These are phyloP conservation scores for Acrobasis suavella DNA, from an alignment of 2,888 invertebrate species.

Conservation along the genomic window DNA sequence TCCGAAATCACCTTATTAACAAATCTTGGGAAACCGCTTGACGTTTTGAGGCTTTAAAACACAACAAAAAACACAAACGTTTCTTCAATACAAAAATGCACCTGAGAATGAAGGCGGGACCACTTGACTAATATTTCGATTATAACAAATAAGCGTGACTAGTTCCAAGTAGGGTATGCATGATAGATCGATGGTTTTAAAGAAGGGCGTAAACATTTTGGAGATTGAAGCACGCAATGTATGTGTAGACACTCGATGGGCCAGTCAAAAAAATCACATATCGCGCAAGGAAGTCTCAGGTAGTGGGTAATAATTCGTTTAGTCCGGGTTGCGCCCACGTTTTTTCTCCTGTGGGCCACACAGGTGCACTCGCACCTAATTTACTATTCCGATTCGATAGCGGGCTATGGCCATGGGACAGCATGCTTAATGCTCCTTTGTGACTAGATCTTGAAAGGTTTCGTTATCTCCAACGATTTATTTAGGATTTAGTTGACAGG, in stretches of 20 bases:
- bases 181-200: conserved; percentile 40
- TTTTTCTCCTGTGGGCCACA: conserved; percentile 75
- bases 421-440: conserved; percentile 64
- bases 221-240: conserved; percentile 42
- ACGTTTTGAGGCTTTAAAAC: conserved; percentile 71
- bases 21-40: conserved; percentile 72
- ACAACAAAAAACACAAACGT: conserved; percentile 73
- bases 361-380: conserved; percentile 77
- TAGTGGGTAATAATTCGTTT: conserved; percentile 81
- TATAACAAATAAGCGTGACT: conserved; percentile 65
- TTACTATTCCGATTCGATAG: conserved; percentile 74
- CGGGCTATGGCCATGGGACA: conserved; percentile 48
- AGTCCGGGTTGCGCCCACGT: conserved; percentile 75
- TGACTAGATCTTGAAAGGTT: conserved; percentile 48
- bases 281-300: conserved; percentile 65
- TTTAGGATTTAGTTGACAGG: conserved; percentile 30
- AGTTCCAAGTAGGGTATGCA: conserved; percentile 28
- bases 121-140: conserved; percentile 79
- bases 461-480: conserved; percentile 36
- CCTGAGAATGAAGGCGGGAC: conserved; percentile 81
- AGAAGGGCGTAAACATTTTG: neutral
- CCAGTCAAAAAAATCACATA: conserved; percentile 33
- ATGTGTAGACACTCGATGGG: conserved; percentile 26
- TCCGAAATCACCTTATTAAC: conserved; percentile 66
- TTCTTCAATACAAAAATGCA: conserved; percentile 80